Conservation (phyloP, 23 tunicate genomes). For the Halocynthia aurantium region DNA sequence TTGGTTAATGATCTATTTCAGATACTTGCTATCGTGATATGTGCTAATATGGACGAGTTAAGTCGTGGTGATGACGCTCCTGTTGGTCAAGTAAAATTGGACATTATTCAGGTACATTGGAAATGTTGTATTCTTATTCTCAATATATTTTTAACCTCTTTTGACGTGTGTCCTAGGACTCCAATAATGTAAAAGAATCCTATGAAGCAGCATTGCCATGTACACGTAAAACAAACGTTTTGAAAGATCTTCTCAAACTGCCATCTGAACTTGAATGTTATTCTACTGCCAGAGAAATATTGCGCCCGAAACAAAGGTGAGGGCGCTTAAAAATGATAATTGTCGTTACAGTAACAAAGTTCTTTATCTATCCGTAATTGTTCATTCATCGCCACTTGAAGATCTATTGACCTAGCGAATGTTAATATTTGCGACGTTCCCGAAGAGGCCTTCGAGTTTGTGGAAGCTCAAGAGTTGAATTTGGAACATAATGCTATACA, state of each 20-base stretch:
- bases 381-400: not conserved
- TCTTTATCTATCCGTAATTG: not conserved
- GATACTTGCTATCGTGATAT: too few species aligned
- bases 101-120: too few species aligned
- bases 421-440: conserved; percentile 52
- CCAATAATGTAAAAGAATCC: too few species aligned
- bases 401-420: conserved; percentile 55
- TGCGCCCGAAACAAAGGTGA: conserved; percentile 50
- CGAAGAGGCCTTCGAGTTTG: conserved; percentile 59
- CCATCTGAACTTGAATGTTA: conserved; percentile 36
- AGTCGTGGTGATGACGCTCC: too few species aligned
- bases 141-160: too few species aligned
- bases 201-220: too few species aligned
- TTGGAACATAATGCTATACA: conserved; percentile 52
- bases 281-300: conserved; percentile 54
- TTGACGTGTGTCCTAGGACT: too few species aligned
- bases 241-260: conserved; percentile 60
- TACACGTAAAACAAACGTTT: not conserved
- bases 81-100: too few species aligned
- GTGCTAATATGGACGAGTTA: too few species aligned
- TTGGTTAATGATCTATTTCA: too few species aligned
- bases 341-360: not conserved
- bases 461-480: conserved; percentile 71
- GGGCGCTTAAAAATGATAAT: not conserved
- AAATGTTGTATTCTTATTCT: too few species aligned